Base-by-base conservation (phyloP, 2,113 vertebrate species). In the Globicephala melas region DNA sequence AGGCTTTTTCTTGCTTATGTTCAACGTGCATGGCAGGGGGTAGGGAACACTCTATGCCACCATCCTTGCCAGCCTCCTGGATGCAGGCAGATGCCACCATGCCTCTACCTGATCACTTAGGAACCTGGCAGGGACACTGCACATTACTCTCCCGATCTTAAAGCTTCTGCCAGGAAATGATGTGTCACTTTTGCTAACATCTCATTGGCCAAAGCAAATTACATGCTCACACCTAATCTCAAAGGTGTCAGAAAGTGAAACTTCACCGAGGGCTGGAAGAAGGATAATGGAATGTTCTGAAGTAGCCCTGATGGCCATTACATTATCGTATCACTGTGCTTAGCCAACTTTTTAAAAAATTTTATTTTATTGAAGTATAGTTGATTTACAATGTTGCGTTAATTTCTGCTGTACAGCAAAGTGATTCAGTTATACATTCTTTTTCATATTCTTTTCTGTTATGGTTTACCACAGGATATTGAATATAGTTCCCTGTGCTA, bases 21-120 rank as follows among this genome's bases (percentile, higher is more conserved):
- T 65, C 41, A 53, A 9, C 1, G 31, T 12, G 2, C 47, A 9
- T 6, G 8, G 6, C 4, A n/a, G 18, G 5, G 2, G 12, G 0
- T 25, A 23, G n/a, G n/a, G 13, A 26, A 25, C 17, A 14, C 63
- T 36, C 20, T 53, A 12, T n/a, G 23, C 31, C 3, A 14, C 13
- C 2, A 13, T 17, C 67, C 65, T 63, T 14, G 0, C 44, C n/a
- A 80, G 53, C 53, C 77, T 80, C n/a, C 77, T 36, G 33, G 53
- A 80, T 26, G 77, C 33, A 26, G 53, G 77, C 53, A 26, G 77
- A 80, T 58, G 77, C 53, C 53, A 38, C 53, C 7, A 23, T 68
- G 47, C 15, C 44, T n/a, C 33, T 28, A 7, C 15, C 41, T 8
- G 8, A 3, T 5, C 14, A 13, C 31, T 36, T 47, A n/a, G 83